Evolutionary conservation across 1,140 invertebrate genomes (phyloP).

Genomic region (Lasioglossum albipes): DNA sequence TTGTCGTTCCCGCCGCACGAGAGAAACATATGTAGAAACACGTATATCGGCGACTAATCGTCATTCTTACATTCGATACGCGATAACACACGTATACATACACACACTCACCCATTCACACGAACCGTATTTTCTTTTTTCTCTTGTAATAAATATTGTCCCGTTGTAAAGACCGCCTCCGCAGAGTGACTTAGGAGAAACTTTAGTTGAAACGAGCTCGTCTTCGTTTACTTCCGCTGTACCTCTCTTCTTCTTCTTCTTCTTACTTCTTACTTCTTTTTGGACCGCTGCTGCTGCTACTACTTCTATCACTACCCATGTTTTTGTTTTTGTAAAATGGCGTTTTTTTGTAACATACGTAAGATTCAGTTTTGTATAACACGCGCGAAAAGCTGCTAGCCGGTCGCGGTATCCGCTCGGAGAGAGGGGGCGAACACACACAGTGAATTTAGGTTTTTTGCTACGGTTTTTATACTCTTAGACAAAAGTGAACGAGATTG

Average conservation of each 20-base stretch:
- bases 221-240: too few relatives aligned
- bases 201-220: slow-evolving; percentile 44
- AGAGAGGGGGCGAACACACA: neutral
- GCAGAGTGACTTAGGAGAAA: slow-evolving; percentile 63
- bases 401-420: slow-evolving; percentile 4
- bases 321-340: slow-evolving; percentile 37
- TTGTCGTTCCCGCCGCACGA: slow-evolving; percentile 40
- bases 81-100: neutral
- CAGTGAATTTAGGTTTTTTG: slow-evolving; percentile 50
- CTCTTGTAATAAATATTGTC: slow-evolving; percentile 17
- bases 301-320: neutral
- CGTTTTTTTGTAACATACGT: slow-evolving; percentile 43
- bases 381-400: slow-evolving; percentile 9
- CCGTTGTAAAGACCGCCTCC: slow-evolving; percentile 38
- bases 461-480: slow-evolving; percentile 47
- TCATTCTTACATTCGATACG: slow-evolving; percentile 7
- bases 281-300: neutral
- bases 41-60: neutral
- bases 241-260: too few relatives aligned
- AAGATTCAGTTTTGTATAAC: slow-evolving; percentile 29
- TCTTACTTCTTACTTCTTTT: too few relatives aligned
- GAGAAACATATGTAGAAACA: neutral
- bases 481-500: slow-evolving; percentile 17
- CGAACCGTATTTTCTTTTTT: too few relatives aligned
- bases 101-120: neutral